Evolutionary conservation across 2,888 invertebrate genomes (phyloP), one percentile per base, ranked within the genome.

Genomic region (Ectemnius cavifrons): DNA sequence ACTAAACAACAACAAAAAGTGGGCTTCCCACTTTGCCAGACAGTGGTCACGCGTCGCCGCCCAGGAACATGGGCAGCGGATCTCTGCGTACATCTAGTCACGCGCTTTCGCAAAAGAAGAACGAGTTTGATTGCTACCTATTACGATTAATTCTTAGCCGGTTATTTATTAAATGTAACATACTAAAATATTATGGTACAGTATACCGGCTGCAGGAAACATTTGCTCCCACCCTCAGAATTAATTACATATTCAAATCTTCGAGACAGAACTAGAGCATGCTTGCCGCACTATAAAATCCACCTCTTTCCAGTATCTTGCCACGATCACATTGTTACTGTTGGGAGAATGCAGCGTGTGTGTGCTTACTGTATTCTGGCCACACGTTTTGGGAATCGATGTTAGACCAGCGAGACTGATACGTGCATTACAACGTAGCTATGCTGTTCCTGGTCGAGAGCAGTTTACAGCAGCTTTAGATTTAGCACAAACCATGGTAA

Each of bases 381-480:
- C 96, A 27, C 94, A 95, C 80, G 95, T 96, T 85, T 91, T 95
- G 73, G 96, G 96, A 52, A 92, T 96, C 58, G 94, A 94, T 83
- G 92, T 95, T 80, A 93, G 95, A 60, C 93, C 93, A 47, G 93
- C 94, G 0, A 94, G 94, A 77, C 93, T 96, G 78, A 93, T 95
- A 2, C 94, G 94, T 75, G 93, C 94, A 0, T 91, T 96, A 79
- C 96, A 96, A 88, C 92, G 94, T 1, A 94, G 94, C 88, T 97
- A 96, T 89, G 96, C 96, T 1, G 93, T 95, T 23, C 94, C 96
- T 0, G 96, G 96, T 20, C 92, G 93, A 57, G 93, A 93, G 82
- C 94, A 94, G 87, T 96, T 96, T 88, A 96, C 97, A 4, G 95
- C 95, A 23, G 96, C 96, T 8, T 93, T 97, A 77, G 97, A 97